Conservation (phyloP, 2,797 vertebrate genomes). For the Rhynchotus rufescens region DNA sequence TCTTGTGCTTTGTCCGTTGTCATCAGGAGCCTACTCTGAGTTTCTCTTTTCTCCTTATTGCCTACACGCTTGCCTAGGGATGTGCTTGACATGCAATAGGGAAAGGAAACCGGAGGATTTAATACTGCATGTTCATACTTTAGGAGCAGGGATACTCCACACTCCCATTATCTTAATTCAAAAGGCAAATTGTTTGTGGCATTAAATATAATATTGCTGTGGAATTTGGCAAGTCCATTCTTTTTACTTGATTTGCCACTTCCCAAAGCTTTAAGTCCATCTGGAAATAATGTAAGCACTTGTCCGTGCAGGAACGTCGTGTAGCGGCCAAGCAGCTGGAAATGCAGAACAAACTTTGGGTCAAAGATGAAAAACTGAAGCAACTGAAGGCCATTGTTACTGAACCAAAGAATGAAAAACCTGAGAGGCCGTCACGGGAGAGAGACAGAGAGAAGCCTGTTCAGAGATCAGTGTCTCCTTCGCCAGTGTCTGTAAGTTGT, state of each 20-base stretch:
- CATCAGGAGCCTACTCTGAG: rapidly evolving
- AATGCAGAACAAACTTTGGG: conserved; percentile 99
- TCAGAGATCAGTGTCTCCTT: conserved; percentile 86
- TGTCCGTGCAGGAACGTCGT: conserved; percentile 84
- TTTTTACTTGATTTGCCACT: rapidly evolving
- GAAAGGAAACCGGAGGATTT: background rate
- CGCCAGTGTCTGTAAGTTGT: conserved; percentile 85
- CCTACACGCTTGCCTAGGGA: background rate
- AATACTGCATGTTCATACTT: background rate
- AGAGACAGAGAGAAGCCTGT: conserved; percentile 80
- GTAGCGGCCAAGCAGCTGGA: conserved; percentile 97
- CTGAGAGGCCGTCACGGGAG: conserved; percentile 87
- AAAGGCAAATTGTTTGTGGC: background rate
- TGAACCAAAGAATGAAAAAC: conserved; percentile 82
- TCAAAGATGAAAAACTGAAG: conserved; percentile 97
- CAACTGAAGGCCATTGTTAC: conserved; percentile 97
- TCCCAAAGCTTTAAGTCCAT: background rate
- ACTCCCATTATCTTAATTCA: background rate
- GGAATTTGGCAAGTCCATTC: background rate
- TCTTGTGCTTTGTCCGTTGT: background rate
- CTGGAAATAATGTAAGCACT: background rate
- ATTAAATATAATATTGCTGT: too few species aligned
- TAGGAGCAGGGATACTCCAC: background rate
- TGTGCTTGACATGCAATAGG: background rate
- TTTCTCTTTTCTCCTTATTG: background rate